A percentile compares a stretch with the other conserved stretches of the same genome.
These are phyloP conservation scores for Agapetus fuscipes DNA, from an alignment of 2,888 invertebrate species.

Conservation along the genomic window DNA sequence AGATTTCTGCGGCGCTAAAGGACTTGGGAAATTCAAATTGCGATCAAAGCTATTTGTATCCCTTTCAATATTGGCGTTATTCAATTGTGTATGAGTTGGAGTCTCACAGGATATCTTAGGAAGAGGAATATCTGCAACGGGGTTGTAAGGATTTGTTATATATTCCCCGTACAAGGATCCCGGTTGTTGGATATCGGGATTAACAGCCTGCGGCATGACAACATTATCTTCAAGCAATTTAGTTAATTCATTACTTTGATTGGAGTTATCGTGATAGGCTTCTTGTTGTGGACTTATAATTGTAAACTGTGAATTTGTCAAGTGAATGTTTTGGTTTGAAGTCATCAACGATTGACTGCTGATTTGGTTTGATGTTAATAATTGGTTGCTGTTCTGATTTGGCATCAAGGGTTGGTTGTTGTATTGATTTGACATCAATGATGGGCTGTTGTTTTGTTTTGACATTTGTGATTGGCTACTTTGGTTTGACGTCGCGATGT, in stretches of 20 bases:
- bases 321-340: neutral
- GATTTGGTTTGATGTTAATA: too few species aligned
- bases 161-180: slow-evolving; percentile 45
- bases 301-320: slow-evolving; percentile 15
- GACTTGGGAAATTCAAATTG: slow-evolving; percentile 28
- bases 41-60: slow-evolving; percentile 2
- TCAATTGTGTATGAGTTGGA: neutral
- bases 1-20: slow-evolving; percentile 34
- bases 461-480: neutral
- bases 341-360: neutral
- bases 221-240: slow-evolving; percentile 20
- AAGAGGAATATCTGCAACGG: slow-evolving; percentile 28
- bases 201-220: slow-evolving; percentile 23
- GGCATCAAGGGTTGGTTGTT: neutral
- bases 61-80: too few species aligned
- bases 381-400: neutral
- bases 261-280: too few species aligned
- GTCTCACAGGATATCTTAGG: slow-evolving; percentile 11
- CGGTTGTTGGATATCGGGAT: slow-evolving; percentile 25
- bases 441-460: neutral
- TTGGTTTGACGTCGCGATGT: neutral
- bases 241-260: too few species aligned
- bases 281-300: slow-evolving; percentile 16
- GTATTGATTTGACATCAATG: neutral
- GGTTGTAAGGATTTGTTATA: slow-evolving; percentile 47